phyloP scores from a whole-genome alignment of 53 echinoderm and acorn worm genomes.

The Holothuria scabra region DNA sequence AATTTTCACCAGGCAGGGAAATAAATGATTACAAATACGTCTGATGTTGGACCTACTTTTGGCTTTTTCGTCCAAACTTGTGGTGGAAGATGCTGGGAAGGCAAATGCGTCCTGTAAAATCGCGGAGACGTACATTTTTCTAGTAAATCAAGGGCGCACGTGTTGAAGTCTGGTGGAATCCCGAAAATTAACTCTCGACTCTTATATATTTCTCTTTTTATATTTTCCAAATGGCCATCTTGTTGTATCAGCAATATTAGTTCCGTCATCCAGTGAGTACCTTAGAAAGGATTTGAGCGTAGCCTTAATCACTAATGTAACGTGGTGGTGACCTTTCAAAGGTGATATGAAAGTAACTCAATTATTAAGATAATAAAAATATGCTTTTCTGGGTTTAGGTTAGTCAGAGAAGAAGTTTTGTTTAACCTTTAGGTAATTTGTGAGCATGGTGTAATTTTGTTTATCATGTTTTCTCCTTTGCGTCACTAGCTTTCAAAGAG shows the following conservation, averaged over 20 bases:
- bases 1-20: too few relatives aligned
- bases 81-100: neutral
- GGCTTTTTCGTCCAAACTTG: slow-evolving; percentile 18
- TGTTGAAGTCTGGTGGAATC: neutral
- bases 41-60: neutral
- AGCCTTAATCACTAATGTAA: too few relatives aligned
- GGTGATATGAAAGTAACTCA: too few relatives aligned
- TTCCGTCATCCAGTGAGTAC: slow-evolving; percentile 18
- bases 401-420: too few relatives aligned
- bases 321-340: too few relatives aligned
- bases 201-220: neutral
- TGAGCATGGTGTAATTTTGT: too few relatives aligned
- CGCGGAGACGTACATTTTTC: neutral
- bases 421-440: too few relatives aligned
- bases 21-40: too few relatives aligned
- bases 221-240: slow-evolving; percentile 9
- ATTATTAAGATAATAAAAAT: too few relatives aligned
- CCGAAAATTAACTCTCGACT: neutral
- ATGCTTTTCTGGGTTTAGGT: too few relatives aligned
- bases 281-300: neutral
- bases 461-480: too few relatives aligned
- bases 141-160: neutral
- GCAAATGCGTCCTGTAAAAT: slow-evolving; percentile 14
- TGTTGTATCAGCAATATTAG: neutral
- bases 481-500: too few relatives aligned